Percentiles rank a stretch among this genome's conserved stretches.
phyloP scores from a whole-genome alignment of 2,113 vertebrate genomes.

The Scomber colias region DNA sequence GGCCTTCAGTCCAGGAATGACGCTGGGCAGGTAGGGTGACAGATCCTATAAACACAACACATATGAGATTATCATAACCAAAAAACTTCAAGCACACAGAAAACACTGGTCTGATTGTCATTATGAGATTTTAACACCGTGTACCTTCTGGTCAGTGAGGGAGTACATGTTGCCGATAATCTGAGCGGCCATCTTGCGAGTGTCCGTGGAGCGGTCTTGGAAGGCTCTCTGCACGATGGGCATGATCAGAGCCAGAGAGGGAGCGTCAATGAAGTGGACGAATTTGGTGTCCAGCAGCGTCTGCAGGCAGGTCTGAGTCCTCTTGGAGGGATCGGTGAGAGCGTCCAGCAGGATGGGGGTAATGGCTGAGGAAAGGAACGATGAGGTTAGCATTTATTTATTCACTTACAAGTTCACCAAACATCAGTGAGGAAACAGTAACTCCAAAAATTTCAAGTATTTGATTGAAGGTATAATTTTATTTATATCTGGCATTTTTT shows the following conservation, averaged over 20 bases:
- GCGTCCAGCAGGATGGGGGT: conserved; percentile 96
- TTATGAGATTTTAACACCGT: background rate
- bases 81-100: background rate
- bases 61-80: background rate
- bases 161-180: conserved; percentile 99
- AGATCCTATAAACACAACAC: conserved; percentile 86
- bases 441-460: background rate
- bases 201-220: conserved; percentile 98
- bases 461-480: background rate
- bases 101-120: background rate
- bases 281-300: conserved; percentile 98
- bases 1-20: conserved; percentile 95
- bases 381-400: background rate
- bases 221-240: conserved; percentile 98
- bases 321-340: conserved; percentile 95
- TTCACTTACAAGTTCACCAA: background rate
- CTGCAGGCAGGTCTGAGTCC: conserved; percentile 96
- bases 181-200: conserved; percentile 98
- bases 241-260: conserved; percentile 98
- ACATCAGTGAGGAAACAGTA: background rate
- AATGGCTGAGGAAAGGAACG: conserved; percentile 86
- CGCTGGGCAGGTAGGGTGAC: conserved; percentile 96
- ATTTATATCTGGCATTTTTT: background rate
- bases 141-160: conserved; percentile 97
- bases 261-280: conserved; percentile 98